Conservation (phyloP, 2,888 invertebrate species). For the Drosophila mettleri region DNA sequence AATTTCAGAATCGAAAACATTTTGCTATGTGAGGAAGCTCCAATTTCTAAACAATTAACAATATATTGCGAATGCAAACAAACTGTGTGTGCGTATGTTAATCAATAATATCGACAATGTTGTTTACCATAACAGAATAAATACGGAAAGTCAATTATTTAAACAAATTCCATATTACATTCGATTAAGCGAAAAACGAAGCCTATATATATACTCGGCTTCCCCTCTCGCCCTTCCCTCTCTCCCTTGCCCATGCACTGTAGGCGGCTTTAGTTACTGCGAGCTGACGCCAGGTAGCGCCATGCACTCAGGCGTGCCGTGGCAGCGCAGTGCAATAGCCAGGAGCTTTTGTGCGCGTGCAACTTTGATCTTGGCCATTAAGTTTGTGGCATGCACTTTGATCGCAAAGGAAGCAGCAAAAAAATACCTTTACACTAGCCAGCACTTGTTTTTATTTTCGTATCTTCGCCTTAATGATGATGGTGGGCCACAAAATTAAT, state of each 20-base stretch:
- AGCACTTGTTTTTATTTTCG: conserved; percentile 10
- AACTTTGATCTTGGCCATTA: conserved; percentile 31
- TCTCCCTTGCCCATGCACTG: background rate
- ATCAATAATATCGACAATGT: conserved; percentile 1
- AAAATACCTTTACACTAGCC: conserved; percentile 8
- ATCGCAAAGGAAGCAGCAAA: background rate
- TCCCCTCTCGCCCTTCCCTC: background rate
- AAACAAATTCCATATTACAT: conserved; percentile 11
- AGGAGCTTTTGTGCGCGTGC: conserved; percentile 11
- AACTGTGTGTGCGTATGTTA: background rate
- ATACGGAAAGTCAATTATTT: conserved; percentile 16
- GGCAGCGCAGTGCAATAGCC: background rate
- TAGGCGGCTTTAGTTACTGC: background rate
- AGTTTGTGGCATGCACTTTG: conserved; percentile 5
- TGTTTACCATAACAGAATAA: conserved; percentile 10
- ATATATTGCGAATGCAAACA: background rate
- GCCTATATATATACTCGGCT: too few relatives aligned
- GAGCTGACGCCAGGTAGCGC: conserved; percentile 6
- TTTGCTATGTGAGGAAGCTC: background rate
- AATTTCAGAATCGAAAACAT: background rate
- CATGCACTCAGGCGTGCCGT: background rate
- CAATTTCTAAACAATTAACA: conserved; percentile 1
- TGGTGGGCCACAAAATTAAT: conserved; percentile 47
- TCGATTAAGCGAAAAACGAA: background rate
- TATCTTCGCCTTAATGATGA: conserved; percentile 20